Percentiles rank a stretch among this genome's conserved stretches.
phyloP scores from a whole-genome alignment of 2,888 invertebrate species.

The Polyommatus icarus region DNA sequence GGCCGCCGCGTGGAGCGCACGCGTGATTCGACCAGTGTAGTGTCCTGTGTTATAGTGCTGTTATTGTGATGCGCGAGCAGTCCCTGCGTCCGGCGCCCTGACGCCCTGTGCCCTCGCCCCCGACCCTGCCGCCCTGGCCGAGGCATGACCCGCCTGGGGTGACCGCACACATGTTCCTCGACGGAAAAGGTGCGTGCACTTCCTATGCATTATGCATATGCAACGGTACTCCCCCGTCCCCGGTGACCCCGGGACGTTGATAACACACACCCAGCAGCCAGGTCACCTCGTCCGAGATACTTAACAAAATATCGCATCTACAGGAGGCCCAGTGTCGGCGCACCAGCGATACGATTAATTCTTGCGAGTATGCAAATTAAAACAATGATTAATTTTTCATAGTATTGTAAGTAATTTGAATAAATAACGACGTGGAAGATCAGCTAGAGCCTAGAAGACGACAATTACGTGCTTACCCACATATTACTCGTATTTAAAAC shows the following conservation, averaged over 20 bases:
- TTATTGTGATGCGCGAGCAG: not conserved
- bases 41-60: not conserved
- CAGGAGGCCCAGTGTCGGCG: not conserved
- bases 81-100: not conserved
- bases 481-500: not conserved
- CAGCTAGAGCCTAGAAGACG: not conserved
- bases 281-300: not conserved
- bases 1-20: not conserved
- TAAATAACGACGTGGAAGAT: not conserved
- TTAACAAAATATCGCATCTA: not conserved
- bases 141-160: constrained; percentile 44
- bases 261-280: not conserved
- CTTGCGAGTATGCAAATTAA: not conserved
- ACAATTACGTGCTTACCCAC: not conserved
- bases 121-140: not conserved
- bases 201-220: not conserved
- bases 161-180: constrained; percentile 72
- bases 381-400: constrained; percentile 1
- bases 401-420: not conserved
- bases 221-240: not conserved
- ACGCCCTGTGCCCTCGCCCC: not conserved
- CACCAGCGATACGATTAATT: not conserved
- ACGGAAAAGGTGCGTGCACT: constrained; percentile 62
- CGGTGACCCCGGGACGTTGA: not conserved
- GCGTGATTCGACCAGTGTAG: not conserved